Evolutionary conservation across 2,888 invertebrate genomes (phyloP), one percentile per base, ranked within the genome.

Genomic region (Ophion obscuratus): DNA sequence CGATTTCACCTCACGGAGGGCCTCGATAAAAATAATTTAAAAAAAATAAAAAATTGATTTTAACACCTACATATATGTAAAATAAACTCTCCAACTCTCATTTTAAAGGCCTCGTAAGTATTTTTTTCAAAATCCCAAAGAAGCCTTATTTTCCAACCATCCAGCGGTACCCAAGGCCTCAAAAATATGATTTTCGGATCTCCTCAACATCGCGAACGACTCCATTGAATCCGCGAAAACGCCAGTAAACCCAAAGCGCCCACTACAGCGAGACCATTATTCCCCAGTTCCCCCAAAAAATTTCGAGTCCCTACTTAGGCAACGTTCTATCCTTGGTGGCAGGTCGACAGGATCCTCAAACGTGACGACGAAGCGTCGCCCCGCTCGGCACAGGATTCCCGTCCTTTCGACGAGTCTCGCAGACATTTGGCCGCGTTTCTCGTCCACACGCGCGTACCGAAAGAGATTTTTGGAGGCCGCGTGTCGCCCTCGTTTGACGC

Each of bases 401-500:
- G 53, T 17, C 36, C 24, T 70, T 79, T 62, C 20, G 61, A 24
- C 9, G 70, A 31, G 24, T 17, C n/a, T 70, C 47, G 47, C 7
- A 53, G 9, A 79, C 71, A 71, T 71, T 70, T 79, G 17, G 70
- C 36, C 47, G 79, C 57, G 53, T 53, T 53, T 53, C 67, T 70
- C 59, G 78, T 70, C 79, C 68, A 71, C 5, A 53, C 53, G 53
- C 53, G 53, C 62, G 78, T 47, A 70, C 47, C 62, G 70, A 61
- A 44, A 61, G 70, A 70, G 70, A 70, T 53, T 62, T 62, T 70
- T 70, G 44, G 68, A 59, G 79, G 61, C 47, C 82, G 67, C 82
- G 62, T 53, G 82, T 85, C 85, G 85, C 82, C 76, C 70, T 82
- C 85, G 79, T 83, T 85, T 85, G 85, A 83, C 86, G 82, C 82